Percentiles rank a stretch among this genome's conserved stretches.
Evolutionary conservation across 2,797 vertebrate genomes (phyloP).

Genomic region (Nyctibius grandis): DNA sequence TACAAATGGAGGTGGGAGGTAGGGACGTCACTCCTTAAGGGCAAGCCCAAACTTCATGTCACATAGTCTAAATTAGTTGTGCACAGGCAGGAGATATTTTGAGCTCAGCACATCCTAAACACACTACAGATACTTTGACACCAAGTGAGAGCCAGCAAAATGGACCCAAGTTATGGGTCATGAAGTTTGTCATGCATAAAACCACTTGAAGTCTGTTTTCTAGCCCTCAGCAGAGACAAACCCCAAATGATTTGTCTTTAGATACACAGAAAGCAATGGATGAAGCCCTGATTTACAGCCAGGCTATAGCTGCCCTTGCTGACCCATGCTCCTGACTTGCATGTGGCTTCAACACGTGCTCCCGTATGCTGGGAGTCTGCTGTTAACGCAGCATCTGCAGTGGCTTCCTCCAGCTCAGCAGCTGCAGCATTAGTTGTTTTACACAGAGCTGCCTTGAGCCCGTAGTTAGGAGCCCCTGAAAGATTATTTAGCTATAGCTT

Average conservation of each 20-base stretch:
- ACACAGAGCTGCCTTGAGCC: background rate
- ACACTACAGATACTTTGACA: background rate
- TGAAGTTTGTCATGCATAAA: background rate
- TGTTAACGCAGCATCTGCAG: background rate
- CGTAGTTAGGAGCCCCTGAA: background rate
- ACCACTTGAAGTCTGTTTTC: background rate
- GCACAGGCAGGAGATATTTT: background rate
- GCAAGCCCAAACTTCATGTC: background rate
- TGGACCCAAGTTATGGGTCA: background rate
- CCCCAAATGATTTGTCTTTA: background rate
- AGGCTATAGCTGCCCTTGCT: background rate
- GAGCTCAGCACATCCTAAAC: background rate
- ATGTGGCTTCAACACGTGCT: background rate
- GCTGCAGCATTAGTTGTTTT: background rate
- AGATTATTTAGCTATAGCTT: background rate
- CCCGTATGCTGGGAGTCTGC: background rate
- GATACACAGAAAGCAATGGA: background rate
- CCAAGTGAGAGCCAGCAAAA: background rate
- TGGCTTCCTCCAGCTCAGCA: background rate
- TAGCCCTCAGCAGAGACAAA: background rate
- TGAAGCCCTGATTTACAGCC: background rate
- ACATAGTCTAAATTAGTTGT: background rate
- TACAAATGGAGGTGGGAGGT: background rate
- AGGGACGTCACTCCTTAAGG: background rate
- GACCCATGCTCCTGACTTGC: background rate